These are phyloP conservation scores for Eulimnadia texana DNA, from an alignment of 1,140 invertebrate genomes.

Conservation along the genomic window DNA sequence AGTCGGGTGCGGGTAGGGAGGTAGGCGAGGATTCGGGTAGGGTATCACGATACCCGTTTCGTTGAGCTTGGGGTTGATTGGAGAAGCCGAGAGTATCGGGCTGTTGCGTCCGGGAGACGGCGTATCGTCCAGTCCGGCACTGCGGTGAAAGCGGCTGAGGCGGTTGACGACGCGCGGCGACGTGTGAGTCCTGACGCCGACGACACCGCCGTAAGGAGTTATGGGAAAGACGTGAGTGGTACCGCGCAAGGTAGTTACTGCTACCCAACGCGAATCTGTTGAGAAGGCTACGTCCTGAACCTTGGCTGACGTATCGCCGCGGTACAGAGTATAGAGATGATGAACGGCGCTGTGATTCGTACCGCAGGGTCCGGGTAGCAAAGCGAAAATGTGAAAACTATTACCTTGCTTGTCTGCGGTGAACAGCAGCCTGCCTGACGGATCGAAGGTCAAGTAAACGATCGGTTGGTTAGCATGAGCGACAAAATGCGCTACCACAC, in stretches of 20 bases:
- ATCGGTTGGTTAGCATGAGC: constrained; percentile 79
- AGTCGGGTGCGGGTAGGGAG: constrained; percentile 73
- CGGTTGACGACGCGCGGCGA: constrained; percentile 86
- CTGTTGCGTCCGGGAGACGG: constrained; percentile 54
- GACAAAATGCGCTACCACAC: constrained; percentile 82
- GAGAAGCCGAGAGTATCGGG: constrained; percentile 47
- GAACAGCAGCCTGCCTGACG: constrained; percentile 75
- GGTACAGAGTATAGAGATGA: constrained; percentile 87
- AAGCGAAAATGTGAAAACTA: constrained; percentile 88
- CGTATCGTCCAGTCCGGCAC: constrained; percentile 63
- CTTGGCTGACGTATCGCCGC: constrained; percentile 48
- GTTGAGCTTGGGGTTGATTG: constrained; percentile 25
- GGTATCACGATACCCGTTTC: constrained; percentile 43
- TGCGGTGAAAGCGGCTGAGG: constrained; percentile 85
- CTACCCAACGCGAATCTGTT: constrained; percentile 85
- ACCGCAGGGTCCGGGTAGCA: constrained; percentile 81
- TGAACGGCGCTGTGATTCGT: constrained; percentile 79
- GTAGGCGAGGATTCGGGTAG: constrained; percentile 71
- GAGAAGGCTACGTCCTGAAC: constrained; percentile 74
- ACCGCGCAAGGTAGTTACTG: constrained; percentile 82
- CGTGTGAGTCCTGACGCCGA: constrained; percentile 82
- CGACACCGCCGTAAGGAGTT: constrained; percentile 86
- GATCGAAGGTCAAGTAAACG: constrained; percentile 79
- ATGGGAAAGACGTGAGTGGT: constrained; percentile 96
- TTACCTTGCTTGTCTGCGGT: constrained; percentile 88